Conservation (phyloP, 2,797 vertebrate genomes). For the Carcharodon carcharias region DNA sequence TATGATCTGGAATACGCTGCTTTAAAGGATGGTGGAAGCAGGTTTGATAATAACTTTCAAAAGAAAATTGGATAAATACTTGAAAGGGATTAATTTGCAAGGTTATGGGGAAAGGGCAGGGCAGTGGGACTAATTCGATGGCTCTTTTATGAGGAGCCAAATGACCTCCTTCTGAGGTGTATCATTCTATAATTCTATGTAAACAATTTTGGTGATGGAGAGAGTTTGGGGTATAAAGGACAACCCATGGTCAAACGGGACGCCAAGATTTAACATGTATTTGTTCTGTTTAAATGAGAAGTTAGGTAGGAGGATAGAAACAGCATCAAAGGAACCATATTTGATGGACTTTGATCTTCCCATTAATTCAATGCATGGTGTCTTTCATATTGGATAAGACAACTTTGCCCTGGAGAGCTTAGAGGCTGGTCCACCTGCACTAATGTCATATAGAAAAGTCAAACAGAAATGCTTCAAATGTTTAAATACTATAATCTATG, state of each 20-base stretch:
- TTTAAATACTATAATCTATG: neutral
- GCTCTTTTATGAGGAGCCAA: neutral
- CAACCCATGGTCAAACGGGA: neutral
- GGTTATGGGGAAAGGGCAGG: neutral
- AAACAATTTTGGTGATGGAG: neutral
- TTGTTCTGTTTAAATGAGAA: neutral
- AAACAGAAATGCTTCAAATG: neutral
- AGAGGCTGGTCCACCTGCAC: neutral
- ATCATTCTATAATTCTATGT: neutral
- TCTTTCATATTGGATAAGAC: neutral
- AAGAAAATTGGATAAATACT: neutral
- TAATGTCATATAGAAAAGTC: neutral
- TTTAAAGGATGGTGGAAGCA: neutral
- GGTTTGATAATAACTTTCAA: neutral
- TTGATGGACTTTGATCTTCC: neutral
- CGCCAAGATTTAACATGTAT: neutral
- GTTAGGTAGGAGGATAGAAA: neutral
- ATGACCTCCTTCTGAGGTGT: neutral
- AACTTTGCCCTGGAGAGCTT: neutral
- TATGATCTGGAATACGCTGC: neutral
- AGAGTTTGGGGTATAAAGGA: neutral
- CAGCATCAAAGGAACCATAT: neutral
- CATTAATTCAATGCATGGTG: neutral
- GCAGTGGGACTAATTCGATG: neutral
- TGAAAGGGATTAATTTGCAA: neutral